Percentiles rank a stretch among this genome's conserved stretches.
Evolutionary conservation across 2,797 vertebrate genomes (phyloP).

Genomic region (Crotalus adamanteus): DNA sequence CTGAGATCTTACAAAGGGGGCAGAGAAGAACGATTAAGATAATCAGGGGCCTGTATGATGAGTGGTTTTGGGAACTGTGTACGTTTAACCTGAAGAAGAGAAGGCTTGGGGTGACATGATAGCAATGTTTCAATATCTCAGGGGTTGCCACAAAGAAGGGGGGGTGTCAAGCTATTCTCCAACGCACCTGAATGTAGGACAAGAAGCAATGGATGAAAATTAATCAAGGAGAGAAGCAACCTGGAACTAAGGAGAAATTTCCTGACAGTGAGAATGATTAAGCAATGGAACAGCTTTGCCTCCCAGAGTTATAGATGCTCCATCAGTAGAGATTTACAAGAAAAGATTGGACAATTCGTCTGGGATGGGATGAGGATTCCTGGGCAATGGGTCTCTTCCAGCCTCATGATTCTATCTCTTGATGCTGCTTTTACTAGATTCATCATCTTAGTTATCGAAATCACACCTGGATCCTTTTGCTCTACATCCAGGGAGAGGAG

Average conservation of each 20-base stretch:
- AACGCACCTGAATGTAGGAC: too few species aligned
- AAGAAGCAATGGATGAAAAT: too few species aligned
- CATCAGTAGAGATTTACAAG: too few species aligned
- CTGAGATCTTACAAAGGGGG: background rate
- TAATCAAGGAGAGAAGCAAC: too few species aligned
- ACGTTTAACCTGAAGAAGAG: background rate
- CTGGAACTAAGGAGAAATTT: background rate
- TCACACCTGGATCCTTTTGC: background rate
- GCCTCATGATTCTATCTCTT: too few species aligned
- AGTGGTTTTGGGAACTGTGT: background rate
- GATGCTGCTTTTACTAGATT: background rate
- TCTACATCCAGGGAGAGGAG: background rate
- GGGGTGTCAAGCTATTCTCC: too few species aligned
- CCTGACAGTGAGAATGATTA: too few species aligned
- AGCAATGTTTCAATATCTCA: background rate
- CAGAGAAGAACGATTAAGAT: background rate
- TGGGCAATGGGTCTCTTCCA: background rate
- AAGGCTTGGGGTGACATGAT: too few species aligned
- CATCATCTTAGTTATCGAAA: background rate
- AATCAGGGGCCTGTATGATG: background rate
- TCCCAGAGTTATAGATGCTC: rapidly evolving
- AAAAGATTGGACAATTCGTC: background rate
- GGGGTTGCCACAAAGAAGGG: too few species aligned
- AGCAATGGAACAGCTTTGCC: too few species aligned
- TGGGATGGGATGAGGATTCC: background rate